Evolutionary conservation across 1,140 invertebrate species (phyloP), one percentile per base, ranked within the genome.

Genomic region (Drosophila arizonae): DNA sequence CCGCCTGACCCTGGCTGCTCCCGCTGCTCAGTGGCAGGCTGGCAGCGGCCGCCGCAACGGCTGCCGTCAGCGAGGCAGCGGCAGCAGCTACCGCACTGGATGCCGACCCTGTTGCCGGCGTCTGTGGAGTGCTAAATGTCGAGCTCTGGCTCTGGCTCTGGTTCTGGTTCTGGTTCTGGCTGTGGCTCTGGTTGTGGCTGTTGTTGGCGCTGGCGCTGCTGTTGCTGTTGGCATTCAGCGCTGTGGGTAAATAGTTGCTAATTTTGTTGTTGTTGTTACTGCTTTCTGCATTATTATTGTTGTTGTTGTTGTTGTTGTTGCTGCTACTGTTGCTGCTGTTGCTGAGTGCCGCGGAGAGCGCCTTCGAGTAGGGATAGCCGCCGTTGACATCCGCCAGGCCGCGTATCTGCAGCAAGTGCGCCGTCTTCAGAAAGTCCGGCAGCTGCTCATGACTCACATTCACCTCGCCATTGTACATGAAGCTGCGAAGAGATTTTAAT

Each of bases 401-500:
- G 81, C 97, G 94, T 4, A 98, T 96, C 93, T 98, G 96, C 71
- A 98, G 94, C 92, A 97, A 95, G 92, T 98, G 96, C 26, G 97
- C 97, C 45, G 97, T 97, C 92, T 97, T 96, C 65, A 98, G 93
- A 91, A 98, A 97, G 81, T 97, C 96, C 61, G 95, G 94, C 73
- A 98, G 93, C 81, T 97, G 96, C 84, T 98, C 97, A 91, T 98
- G 96, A 51, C 96, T 96, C 71, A 98, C 96, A 91, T 97, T 96
- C 4, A 98, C 97, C 93, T 98, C 97, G 46, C 97, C 97, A 92
- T 97, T 96, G 92, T 98, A 98, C 97, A 98, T 98, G 93, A 98
- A 98, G 91, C 95, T 95, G 81, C 8, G 1, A 24, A 13, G 36
- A 50, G 39, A 30, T 5, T 5, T 15, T 5, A 46, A 21, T 46